Base-by-base conservation (phyloP, 2,888 invertebrate species). In the Catocala nupta region DNA sequence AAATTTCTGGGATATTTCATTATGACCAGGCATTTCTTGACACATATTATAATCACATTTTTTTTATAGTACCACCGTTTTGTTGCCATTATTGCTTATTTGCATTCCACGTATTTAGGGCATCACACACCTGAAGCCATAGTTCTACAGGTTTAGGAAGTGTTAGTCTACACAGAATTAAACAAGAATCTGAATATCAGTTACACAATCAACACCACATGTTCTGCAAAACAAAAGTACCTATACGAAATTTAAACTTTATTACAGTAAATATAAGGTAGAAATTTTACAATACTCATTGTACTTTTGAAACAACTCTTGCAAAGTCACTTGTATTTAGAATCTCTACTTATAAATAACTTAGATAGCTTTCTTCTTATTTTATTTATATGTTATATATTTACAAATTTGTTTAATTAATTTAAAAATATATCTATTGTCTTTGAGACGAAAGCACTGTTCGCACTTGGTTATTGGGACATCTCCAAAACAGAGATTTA, bases 181-280 rank as follows among this genome's bases (percentile, higher is more conserved):
- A 39, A n/a, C 7, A 12, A 45, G 6, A 39, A 62, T 62, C 61
- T 70, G 63, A 76, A 76, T 70, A 72, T 76, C 74, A 76, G 59
- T 70, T 65, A 74, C 66, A 64, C 59, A 65, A 25, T 25, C 50
- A 59, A 48, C 49, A 65, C 52, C 49, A 52, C 52, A 47, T 56
- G 43, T 12, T 54, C 48, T 45, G 54, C 50, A 65, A 43, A 69
- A 55, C 59, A 64, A 71, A 65, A 77, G 66, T 55, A 64, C 57
- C n/a, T n/a, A n/a, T n/a, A 64, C 10, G 16, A 55, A 70, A 72
- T 75, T 75, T 68, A 11, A 57, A 77, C 70, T 63, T 65, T 70
- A 72, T 54, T 5, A 8, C 6, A 8, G 12, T 43, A 25, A 11
- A 47, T 25, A 68, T 76, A 75, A 75, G 75, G 65, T 65, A 53